Conservation (phyloP, 2,888 invertebrate genomes). For the Conistra vaccinii region DNA sequence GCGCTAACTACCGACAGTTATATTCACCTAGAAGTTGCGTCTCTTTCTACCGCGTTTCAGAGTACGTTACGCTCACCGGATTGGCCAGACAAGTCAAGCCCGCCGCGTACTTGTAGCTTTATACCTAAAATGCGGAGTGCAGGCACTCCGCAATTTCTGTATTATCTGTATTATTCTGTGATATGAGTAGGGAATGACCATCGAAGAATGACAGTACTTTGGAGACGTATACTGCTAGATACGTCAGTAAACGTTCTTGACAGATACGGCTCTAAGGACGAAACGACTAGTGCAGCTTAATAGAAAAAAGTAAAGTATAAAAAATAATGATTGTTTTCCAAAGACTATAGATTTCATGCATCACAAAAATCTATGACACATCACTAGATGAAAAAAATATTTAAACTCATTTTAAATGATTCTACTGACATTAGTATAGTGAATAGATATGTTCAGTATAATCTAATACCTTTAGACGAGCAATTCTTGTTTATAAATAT, state of each 20-base stretch:
- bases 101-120: too few species aligned
- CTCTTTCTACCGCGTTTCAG: too few species aligned
- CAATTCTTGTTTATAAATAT: too few species aligned
- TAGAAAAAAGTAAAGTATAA: not conserved
- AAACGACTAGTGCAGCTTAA: too few species aligned
- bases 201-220: not conserved
- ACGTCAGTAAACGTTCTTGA: not conserved
- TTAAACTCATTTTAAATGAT: constrained; percentile 1
- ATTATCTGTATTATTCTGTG: too few species aligned
- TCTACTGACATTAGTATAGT: not conserved
- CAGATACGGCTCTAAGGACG: not conserved
- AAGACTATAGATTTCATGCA: not conserved
- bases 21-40: too few species aligned
- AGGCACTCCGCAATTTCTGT: too few species aligned
- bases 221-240: not conserved
- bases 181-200: not conserved
- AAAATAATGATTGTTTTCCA: not conserved
- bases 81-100: too few species aligned
- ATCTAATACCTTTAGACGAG: too few species aligned
- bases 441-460: not conserved
- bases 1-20: too few species aligned
- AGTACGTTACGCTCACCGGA: too few species aligned
- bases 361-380: not conserved
- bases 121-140: too few species aligned
- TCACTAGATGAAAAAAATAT: not conserved